A percentile compares a stretch with the other conserved stretches of the same genome.
Evolutionary conservation across 2,113 vertebrate species (phyloP).

Genomic region (Aldabrachelys gigantea): DNA sequence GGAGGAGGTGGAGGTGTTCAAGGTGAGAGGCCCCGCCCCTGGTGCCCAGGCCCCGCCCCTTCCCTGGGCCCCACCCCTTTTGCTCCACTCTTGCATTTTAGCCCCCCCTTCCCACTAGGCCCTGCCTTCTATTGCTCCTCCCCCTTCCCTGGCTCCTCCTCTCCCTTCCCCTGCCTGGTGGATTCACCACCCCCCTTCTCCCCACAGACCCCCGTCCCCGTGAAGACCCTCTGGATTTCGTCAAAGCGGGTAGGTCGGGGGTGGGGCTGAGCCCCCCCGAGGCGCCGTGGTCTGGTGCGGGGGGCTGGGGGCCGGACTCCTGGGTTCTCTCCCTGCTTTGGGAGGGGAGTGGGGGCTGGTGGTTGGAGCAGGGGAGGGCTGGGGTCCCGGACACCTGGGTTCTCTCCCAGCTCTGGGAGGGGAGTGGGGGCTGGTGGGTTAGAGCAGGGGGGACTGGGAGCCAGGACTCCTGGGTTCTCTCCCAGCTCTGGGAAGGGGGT

Average conservation of each 20-base stretch:
- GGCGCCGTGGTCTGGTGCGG: no score
- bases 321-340: no score
- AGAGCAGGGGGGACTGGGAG: no score
- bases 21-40: constrained; percentile 69
- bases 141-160: not conserved
- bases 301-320: no score
- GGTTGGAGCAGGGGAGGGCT: no score
- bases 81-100: not conserved
- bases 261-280: no score
- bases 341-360: no score
- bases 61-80: not conserved
- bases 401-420: no score
- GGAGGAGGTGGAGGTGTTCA: constrained; percentile 87
- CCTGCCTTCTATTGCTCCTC: not conserved
- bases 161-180: no score
- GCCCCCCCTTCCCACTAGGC: not conserved
- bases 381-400: not conserved
- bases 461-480: no score
- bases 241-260: constrained; percentile 83
- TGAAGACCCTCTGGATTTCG: constrained; percentile 88
- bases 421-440: not conserved
- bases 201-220: constrained; percentile 77
- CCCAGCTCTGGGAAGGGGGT: accelerated
- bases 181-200: not conserved
- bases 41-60: not conserved